A percentile compares a stretch with the other conserved stretches of the same genome.
Evolutionary conservation across 2,888 invertebrate species (phyloP).

Genomic region (Calameuta idolon): DNA sequence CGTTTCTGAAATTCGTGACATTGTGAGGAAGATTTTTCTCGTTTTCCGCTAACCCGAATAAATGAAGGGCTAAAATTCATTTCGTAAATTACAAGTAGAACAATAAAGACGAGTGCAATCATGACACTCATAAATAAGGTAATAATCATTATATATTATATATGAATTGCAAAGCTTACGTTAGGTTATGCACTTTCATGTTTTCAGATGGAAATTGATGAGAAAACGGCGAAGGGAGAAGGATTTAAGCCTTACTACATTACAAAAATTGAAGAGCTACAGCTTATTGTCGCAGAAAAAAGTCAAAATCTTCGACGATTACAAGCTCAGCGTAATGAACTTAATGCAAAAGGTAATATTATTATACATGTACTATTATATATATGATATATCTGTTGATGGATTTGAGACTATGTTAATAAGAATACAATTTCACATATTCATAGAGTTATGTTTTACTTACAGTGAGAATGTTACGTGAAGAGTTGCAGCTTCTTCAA

Average conservation of each 20-base stretch:
- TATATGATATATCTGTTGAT: background rate
- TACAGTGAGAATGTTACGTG: constrained; percentile 94
- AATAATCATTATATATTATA: constrained; percentile 20
- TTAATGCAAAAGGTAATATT: constrained; percentile 92
- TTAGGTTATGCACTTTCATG: constrained; percentile 9
- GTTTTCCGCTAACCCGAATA: background rate
- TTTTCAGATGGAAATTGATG: constrained; percentile 80
- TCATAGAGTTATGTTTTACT: constrained; percentile 27
- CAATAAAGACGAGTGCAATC: background rate
- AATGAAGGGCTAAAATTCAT: background rate
- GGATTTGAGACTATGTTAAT: background rate
- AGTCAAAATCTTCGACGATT: constrained; percentile 95
- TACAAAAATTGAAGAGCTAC: constrained; percentile 97
- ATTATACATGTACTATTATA: background rate
- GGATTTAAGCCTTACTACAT: constrained; percentile 97
- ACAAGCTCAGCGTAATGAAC: constrained; percentile 98
- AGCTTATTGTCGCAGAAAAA: constrained; percentile 96
- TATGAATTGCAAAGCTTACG: background rate
- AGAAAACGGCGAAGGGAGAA: constrained; percentile 77
- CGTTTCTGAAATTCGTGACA: constrained; percentile 10
- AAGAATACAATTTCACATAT: background rate
- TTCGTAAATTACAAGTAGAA: constrained; percentile 8
- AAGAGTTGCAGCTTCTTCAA: constrained; percentile 94
- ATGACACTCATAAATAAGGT: constrained; percentile 64
- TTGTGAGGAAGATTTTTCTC: background rate